A percentile compares a stretch with the other conserved stretches of the same genome.
Conservation (phyloP, 2,888 invertebrate species). For the Platerodrilus igneus region DNA sequence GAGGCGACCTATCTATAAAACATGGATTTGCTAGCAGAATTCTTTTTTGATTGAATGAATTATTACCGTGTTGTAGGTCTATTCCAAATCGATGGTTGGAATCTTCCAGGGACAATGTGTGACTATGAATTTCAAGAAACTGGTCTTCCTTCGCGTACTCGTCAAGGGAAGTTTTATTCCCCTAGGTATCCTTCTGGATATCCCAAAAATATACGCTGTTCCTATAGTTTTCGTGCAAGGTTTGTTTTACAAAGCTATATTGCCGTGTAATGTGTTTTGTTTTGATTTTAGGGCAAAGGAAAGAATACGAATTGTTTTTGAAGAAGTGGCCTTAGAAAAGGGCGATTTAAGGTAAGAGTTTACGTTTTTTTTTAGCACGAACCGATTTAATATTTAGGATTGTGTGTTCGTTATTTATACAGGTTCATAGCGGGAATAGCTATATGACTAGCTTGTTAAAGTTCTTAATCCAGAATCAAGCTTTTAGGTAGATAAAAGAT, state of each 20-base stretch:
- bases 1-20: too few relatives aligned
- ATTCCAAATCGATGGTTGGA: slow-evolving; percentile 76
- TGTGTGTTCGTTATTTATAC: too few relatives aligned
- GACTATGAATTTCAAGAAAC: slow-evolving; percentile 81
- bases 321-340: slow-evolving; percentile 72
- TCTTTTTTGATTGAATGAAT: too few relatives aligned
- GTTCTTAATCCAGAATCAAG: too few relatives aligned
- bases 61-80: slow-evolving; percentile 65
- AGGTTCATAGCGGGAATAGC: too few relatives aligned
- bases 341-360: slow-evolving; percentile 67
- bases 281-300: slow-evolving; percentile 63
- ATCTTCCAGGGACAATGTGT: slow-evolving; percentile 72
- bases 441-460: too few relatives aligned
- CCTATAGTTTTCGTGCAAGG: slow-evolving; percentile 86
- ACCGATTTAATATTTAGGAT: too few relatives aligned
- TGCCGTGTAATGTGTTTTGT: slow-evolving; percentile 1
- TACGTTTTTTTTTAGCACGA: too few relatives aligned
- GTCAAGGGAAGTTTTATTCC: slow-evolving; percentile 79
- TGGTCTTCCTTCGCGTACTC: slow-evolving; percentile 60
- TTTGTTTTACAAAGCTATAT: slow-evolving; percentile 42
- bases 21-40: too few relatives aligned
- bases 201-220: slow-evolving; percentile 85
- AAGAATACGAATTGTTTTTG: slow-evolving; percentile 76
- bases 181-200: slow-evolving; percentile 95
- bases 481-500: too few relatives aligned